Conservation (phyloP, 2,797 vertebrate species). For the Acanthurus leucopareius region DNA sequence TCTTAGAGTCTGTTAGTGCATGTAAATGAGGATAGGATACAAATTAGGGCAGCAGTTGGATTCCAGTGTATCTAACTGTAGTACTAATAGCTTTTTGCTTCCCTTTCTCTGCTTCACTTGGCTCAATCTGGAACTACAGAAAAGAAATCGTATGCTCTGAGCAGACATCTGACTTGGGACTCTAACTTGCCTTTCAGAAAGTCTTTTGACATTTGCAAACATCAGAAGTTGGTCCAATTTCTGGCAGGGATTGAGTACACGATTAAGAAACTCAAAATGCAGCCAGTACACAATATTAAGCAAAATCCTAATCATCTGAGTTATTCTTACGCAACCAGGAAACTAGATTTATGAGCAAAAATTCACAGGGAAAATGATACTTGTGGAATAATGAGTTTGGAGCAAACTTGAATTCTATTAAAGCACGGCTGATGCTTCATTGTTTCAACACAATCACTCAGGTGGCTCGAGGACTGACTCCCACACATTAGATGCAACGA, state of each 20-base stretch:
- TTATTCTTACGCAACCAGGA: background rate
- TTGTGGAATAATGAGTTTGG: constrained; percentile 8
- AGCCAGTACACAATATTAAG: background rate
- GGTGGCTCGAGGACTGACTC: constrained; percentile 10
- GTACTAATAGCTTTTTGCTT: constrained; percentile 6
- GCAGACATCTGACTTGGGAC: constrained; percentile 11
- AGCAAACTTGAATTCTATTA: constrained; percentile 24
- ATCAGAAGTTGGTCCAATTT: background rate
- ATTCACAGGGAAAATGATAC: constrained; percentile 1
- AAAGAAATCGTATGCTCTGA: background rate
- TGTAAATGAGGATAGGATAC: constrained; percentile 54
- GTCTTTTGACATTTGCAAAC: background rate
- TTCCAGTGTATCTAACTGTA: constrained; percentile 31
- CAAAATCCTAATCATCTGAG: background rate
- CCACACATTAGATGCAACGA: background rate
- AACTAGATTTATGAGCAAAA: background rate
- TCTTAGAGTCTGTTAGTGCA: constrained; percentile 22
- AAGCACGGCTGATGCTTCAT: constrained; percentile 5
- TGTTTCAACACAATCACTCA: constrained; percentile 23
- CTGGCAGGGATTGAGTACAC: background rate
- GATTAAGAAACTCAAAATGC: background rate
- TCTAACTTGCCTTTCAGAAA: background rate
- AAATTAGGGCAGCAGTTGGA: constrained; percentile 50
- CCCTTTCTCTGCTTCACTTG: constrained; percentile 13
- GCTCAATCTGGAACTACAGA: constrained; percentile 4